A percentile compares a stretch with the other conserved stretches of the same genome.
Evolutionary conservation across 2,888 invertebrate genomes (phyloP).

Genomic region (Melanargia galathea): DNA sequence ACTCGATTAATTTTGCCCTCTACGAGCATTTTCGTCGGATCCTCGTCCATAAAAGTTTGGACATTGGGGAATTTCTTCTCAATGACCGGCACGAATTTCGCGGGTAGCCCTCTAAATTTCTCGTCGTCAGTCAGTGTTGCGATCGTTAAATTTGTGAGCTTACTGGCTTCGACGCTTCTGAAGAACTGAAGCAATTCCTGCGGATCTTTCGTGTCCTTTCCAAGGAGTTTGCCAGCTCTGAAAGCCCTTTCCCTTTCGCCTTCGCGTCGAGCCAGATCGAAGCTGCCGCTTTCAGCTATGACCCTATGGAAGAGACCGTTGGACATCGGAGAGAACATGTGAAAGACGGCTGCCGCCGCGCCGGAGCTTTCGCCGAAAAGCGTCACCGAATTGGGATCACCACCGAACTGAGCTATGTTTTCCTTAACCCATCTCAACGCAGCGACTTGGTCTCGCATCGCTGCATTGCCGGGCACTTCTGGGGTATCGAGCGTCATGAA

Average conservation of each 20-base stretch:
- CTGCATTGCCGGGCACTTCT: constrained; percentile 69
- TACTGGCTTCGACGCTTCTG: constrained; percentile 47
- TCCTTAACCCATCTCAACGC: constrained; percentile 62
- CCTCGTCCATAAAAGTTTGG: constrained; percentile 55
- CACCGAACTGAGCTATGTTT: constrained; percentile 62
- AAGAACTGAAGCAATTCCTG: constrained; percentile 45
- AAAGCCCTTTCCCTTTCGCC: constrained; percentile 49
- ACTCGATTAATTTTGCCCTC: constrained; percentile 52
- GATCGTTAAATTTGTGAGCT: constrained; percentile 50
- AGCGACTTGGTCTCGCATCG: constrained; percentile 66
- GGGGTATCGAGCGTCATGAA: constrained; percentile 54
- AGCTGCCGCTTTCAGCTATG: constrained; percentile 67
- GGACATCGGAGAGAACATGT: constrained; percentile 70
- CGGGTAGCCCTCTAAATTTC: constrained; percentile 53
- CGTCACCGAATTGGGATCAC: constrained; percentile 62
- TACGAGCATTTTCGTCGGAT: constrained; percentile 49
- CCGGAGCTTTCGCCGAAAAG: constrained; percentile 74
- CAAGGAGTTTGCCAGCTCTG: constrained; percentile 53
- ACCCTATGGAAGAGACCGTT: constrained; percentile 67
- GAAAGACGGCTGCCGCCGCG: constrained; percentile 58
- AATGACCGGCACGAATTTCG: constrained; percentile 58
- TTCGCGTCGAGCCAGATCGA: constrained; percentile 45
- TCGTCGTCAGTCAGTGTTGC: constrained; percentile 55
- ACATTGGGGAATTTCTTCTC: constrained; percentile 55
- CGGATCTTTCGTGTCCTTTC: constrained; percentile 43